Evolutionary conservation across 2,797 vertebrate genomes (phyloP).

Genomic region (Anguilla marmorata): DNA sequence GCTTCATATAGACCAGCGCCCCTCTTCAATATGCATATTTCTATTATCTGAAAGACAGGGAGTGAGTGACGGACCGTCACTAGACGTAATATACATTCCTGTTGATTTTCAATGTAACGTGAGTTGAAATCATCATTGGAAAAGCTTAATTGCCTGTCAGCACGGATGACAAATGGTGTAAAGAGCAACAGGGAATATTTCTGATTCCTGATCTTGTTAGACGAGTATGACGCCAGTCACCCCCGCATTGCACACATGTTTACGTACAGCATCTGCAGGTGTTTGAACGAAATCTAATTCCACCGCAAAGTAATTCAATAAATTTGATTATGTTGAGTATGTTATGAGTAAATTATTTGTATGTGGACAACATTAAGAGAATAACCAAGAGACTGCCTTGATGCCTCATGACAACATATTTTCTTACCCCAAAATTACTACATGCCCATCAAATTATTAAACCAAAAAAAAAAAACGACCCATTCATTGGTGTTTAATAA

Average conservation of each 20-base stretch:
- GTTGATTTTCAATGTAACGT: background rate
- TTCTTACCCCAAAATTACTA: background rate
- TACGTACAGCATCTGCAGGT: background rate
- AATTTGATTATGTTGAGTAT: background rate
- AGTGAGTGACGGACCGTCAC: background rate
- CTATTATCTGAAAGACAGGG: background rate
- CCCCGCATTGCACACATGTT: background rate
- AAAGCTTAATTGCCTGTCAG: slow-evolving; percentile 4
- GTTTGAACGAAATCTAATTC: background rate
- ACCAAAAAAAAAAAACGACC: background rate
- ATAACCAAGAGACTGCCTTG: background rate
- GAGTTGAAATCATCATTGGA: background rate
- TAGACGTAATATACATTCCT: background rate
- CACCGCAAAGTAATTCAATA: background rate
- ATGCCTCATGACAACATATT: background rate
- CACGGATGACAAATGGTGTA: background rate
- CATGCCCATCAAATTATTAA: background rate
- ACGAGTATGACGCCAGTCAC: background rate
- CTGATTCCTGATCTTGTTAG: background rate
- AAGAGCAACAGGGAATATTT: background rate
- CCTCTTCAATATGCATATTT: background rate
- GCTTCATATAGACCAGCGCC: background rate
- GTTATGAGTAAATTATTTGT: background rate
- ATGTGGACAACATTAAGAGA: background rate
- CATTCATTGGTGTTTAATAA: background rate